phyloP scores from a whole-genome alignment of 2,888 invertebrate species.

The Maniola hyperantus region DNA sequence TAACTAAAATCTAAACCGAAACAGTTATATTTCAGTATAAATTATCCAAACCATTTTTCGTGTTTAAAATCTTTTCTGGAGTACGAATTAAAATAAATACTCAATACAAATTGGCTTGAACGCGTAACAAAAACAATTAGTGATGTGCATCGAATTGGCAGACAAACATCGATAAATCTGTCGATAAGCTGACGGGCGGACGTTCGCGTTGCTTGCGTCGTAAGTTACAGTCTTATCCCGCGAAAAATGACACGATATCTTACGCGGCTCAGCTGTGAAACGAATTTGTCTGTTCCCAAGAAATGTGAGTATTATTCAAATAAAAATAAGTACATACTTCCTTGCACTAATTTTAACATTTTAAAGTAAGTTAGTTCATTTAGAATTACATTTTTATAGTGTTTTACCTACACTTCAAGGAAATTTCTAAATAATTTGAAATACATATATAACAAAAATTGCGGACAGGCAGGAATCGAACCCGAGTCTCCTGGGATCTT shows the following conservation, averaged over 20 bases:
- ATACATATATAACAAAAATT: too few relatives aligned
- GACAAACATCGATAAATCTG: slow-evolving; percentile 35
- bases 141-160: slow-evolving; percentile 29
- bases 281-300: slow-evolving; percentile 8
- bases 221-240: slow-evolving; percentile 12
- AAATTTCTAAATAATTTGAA: too few relatives aligned
- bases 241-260: slow-evolving; percentile 16
- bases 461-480: too few relatives aligned
- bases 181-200: slow-evolving; percentile 24
- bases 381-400: too few relatives aligned
- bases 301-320: neutral
- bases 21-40: neutral
- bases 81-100: slow-evolving; percentile 37
- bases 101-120: slow-evolving; percentile 22
- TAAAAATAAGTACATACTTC: too few relatives aligned
- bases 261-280: slow-evolving; percentile 12
- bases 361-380: too few relatives aligned
- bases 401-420: too few relatives aligned
- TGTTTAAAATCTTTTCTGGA: slow-evolving; percentile 22
- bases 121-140: slow-evolving; percentile 35
- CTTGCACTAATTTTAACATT: too few relatives aligned
- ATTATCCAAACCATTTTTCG: too few relatives aligned
- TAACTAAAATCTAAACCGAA: neutral
- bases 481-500: too few relatives aligned
- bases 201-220: neutral